Base-by-base conservation (phyloP, 2,797 vertebrate species). In the Cossypha heuglini region DNA sequence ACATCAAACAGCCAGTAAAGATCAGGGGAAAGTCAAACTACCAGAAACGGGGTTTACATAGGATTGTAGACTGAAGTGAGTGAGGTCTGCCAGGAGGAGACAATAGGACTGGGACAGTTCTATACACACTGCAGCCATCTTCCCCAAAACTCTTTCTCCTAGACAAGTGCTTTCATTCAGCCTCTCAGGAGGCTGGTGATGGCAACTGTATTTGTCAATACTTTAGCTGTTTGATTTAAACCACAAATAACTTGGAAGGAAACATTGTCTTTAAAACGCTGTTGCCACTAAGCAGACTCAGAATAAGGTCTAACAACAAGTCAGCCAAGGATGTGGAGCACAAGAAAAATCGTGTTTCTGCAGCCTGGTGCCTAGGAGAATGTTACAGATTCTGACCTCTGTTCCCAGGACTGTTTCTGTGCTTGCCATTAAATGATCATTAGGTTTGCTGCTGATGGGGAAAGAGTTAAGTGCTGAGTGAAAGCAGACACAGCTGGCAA, bases 381-480 rank as follows among this genome's bases (percentile, higher is more conserved):
- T 78, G 66, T 38, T 66, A 28, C 40, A 75, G 49, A 42, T 69
- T 86, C 54, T 93, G 74, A 93, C 86, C 71, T 89, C 84, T 88
- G 67, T 38, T 93, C 74, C 31, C 38, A 40, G 38, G 37, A 38
- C 59, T 51, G 38, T 76, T 93, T 85, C 83, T 88, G 46, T 49
- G 38, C 74, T 92, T 89, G 35, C 51, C 55, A 48, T 86, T 92
- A 91, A 89, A 84, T 2, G 1, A 68, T 78, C 59, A 62, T 72
- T 58, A 83, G 24, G 46, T 68, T 94, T 88, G 35, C 33, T 95
- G 83, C 58, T 7, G 6, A 81, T 54, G 62, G 93, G 66, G 64
- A 81, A 94, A 74, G 75, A 91, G 72, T 81, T 93, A 95, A 94
- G 64, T 31, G 37, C 68, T 93, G 90, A 95, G 86, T 88, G 45